Percentiles rank a stretch among this genome's conserved stretches.
phyloP scores from a whole-genome alignment of 1,140 invertebrate genomes.

The Heliconius himera region DNA sequence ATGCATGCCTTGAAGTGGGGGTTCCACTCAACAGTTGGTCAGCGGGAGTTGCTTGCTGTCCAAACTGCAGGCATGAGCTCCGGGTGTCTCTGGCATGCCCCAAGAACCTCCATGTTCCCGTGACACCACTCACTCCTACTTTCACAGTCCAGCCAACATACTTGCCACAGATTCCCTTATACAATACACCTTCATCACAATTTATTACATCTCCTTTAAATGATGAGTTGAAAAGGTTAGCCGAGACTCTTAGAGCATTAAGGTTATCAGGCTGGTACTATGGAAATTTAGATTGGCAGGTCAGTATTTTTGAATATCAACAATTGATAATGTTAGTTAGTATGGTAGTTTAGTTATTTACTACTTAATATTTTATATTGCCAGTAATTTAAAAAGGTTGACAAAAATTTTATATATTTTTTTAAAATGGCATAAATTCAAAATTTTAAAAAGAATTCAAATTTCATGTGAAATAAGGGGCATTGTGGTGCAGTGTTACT shows the following conservation, averaged over 20 bases:
- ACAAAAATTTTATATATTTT: neutral
- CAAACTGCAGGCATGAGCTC: constrained; percentile 84
- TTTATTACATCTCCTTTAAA: constrained; percentile 72
- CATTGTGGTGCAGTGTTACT: too few relatives aligned
- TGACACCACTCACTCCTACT: constrained; percentile 50
- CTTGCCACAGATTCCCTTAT: constrained; percentile 60
- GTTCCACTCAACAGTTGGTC: constrained; percentile 65
- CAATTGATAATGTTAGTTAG: neutral
- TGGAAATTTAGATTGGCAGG: constrained; percentile 87
- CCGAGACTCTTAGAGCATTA: constrained; percentile 81
- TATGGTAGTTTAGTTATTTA: too few relatives aligned
- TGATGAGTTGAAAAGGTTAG: constrained; percentile 79
- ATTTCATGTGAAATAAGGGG: too few relatives aligned
- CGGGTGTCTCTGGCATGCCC: constrained; percentile 56
- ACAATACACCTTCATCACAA: constrained; percentile 55
- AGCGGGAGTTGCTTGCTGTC: constrained; percentile 80
- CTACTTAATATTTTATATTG: neutral
- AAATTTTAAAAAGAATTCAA: too few relatives aligned
- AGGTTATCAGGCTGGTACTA: constrained; percentile 89
- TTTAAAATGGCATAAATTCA: too few relatives aligned
- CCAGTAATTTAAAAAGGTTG: neutral
- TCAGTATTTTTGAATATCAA: constrained; percentile 31
- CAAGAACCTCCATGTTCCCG: constrained; percentile 56
- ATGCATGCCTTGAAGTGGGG: constrained; percentile 72
- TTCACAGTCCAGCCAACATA: constrained; percentile 66